Conservation (phyloP, 2,888 invertebrate species). For the Apamea sordens region DNA sequence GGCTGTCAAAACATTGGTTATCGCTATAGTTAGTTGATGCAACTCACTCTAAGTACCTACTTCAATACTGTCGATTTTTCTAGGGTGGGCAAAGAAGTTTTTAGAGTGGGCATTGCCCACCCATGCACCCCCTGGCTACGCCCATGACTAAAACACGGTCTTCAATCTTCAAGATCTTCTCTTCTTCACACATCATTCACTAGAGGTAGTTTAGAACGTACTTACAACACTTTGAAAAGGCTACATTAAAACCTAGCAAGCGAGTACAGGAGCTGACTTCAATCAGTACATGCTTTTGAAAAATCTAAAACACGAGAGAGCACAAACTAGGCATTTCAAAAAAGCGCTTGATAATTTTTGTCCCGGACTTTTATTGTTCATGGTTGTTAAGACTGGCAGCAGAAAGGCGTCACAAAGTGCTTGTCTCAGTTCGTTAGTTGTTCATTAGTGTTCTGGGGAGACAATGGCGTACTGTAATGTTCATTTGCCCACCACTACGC, state of each 20-base stretch:
- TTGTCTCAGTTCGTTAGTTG: constrained; percentile 75
- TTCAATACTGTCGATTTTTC: no score
- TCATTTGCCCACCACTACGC: constrained; percentile 65
- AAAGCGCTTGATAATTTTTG: constrained; percentile 38
- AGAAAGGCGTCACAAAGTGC: constrained; percentile 67
- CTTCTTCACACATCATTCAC: neutral
- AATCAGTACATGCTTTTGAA: neutral
- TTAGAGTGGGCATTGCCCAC: no score
- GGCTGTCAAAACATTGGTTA: no score
- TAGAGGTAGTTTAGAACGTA: no score
- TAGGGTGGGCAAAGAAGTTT: no score
- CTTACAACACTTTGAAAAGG: neutral
- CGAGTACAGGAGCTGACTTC: neutral
- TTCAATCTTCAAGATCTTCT: neutral
- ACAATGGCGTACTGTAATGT: constrained; percentile 71
- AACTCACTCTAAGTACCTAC: no score
- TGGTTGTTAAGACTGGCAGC: constrained; percentile 51
- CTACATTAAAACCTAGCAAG: neutral
- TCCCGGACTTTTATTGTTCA: constrained; percentile 47
- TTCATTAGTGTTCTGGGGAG: constrained; percentile 74
- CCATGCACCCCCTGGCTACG: no score
- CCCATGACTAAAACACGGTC: neutral
- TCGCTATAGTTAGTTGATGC: no score
- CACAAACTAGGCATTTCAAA: constrained; percentile 11
- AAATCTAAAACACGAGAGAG: neutral